Conservation (phyloP, 23 tunicate species). For the Styela clava region DNA sequence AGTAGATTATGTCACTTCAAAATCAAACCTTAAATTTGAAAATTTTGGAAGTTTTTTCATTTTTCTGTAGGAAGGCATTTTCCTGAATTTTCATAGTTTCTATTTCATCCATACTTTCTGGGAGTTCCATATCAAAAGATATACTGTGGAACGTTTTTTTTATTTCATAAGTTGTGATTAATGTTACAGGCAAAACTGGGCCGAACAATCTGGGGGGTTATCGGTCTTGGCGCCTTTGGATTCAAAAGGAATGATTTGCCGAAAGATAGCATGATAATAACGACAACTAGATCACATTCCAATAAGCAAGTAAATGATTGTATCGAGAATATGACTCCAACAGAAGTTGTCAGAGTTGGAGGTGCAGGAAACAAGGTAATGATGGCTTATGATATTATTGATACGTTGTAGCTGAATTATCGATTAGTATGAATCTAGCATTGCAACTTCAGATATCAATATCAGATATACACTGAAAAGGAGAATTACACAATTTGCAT, state of each 20-base stretch:
- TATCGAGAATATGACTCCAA: slow-evolving; percentile 85
- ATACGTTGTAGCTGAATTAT: background rate
- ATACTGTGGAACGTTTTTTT: too few species aligned
- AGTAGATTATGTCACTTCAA: too few species aligned
- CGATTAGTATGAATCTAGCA: background rate
- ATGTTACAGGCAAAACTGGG: slow-evolving; percentile 60
- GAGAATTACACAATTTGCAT: too few species aligned
- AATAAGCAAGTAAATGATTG: slow-evolving; percentile 82
- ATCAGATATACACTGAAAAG: too few species aligned
- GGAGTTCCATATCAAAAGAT: too few species aligned
- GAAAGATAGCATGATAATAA: slow-evolving; percentile 53
- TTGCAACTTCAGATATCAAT: background rate
- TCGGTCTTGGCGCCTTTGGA: slow-evolving; percentile 97
- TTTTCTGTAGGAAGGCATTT: too few species aligned
- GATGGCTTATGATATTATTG: too few species aligned
- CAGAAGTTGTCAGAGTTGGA: slow-evolving; percentile 83
- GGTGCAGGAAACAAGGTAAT: slow-evolving; percentile 98
- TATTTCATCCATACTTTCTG: too few species aligned
- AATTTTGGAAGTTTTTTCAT: too few species aligned
- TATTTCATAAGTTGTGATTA: too few species aligned
- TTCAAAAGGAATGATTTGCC: slow-evolving; percentile 80
- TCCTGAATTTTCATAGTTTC: too few species aligned
- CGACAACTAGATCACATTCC: slow-evolving; percentile 93
- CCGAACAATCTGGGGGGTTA: slow-evolving; percentile 95
- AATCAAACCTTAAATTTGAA: too few species aligned